Base-by-base conservation (phyloP, 2,888 invertebrate genomes). In the Drosophila limbata region DNA sequence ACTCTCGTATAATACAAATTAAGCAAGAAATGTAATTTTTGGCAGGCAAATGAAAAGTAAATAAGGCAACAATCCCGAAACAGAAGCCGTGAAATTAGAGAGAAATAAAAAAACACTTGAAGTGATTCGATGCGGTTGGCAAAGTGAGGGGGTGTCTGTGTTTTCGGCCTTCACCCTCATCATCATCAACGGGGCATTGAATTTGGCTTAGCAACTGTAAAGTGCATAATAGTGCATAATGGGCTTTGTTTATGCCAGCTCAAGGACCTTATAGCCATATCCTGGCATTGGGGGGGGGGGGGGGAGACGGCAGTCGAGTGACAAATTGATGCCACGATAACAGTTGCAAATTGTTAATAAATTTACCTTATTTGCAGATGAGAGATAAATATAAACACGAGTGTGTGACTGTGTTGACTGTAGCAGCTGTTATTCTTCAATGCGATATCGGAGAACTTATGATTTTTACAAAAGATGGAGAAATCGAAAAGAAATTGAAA, bases 11-110 rank as follows among this genome's bases (percentile, higher is more conserved):
- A 69, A 77, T 81, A 73, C 77, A 84, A 79, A 75, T 68, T 64
- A 55, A 50, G 28, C 61, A n/a, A 37, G 45, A 73, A 63, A 69
- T 70, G 60, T 65, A 59, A 60, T 84, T 69, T 84, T 84, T 81
- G 69, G 81, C 73, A 73, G 80, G 84, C 84, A 84, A 84, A 85
- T 84, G 79, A 81, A 83, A 85, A 84, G 84, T 84, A 84, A 84
- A 84, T 85, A 84, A 83, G 83, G 77, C 79, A 79, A 68, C 51
- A 66, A 37, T 44, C 44, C 51, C 31, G 60, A 73, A 80, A 66
- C 52, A 62, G 48, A 69, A 53, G 63, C 80, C 88, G 86, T 90
- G 82, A 90, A 90, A 90, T 90, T 88, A 82, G 57, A 44, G 44
- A 33, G 31, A 13, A 19, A 13, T 59, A 63, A 83, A 85, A 60